Evolutionary conservation across 2,797 vertebrate genomes (phyloP).

Genomic region (Buceros bicornis): DNA sequence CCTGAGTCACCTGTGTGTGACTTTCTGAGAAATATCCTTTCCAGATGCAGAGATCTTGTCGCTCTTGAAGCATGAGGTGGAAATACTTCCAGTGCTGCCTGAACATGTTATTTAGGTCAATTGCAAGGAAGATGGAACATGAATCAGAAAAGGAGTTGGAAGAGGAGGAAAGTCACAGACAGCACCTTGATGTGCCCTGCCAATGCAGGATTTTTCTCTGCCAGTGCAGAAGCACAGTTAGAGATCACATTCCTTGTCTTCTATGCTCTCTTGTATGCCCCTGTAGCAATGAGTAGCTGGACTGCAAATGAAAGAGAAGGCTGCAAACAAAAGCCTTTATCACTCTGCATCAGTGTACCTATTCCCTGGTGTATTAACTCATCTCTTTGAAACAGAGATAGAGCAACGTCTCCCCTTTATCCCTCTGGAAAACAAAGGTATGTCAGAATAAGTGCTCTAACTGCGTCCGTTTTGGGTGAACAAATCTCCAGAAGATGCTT

Average conservation of each 20-base stretch:
- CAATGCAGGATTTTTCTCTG: not conserved
- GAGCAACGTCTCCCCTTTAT: not conserved
- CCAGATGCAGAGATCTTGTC: not conserved
- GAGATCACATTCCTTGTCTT: not conserved
- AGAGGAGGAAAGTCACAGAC: constrained; percentile 7
- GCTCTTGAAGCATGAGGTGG: not conserved
- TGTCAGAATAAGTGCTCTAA: not conserved
- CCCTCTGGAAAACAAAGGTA: not conserved
- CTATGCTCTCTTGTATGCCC: not conserved
- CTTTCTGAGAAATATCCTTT: constrained; percentile 21
- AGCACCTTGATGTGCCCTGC: not conserved
- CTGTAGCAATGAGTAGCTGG: not conserved
- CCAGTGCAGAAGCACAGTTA: not conserved
- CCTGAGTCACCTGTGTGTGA: not conserved
- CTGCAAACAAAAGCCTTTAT: not conserved
- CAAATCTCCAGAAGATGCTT: not conserved
- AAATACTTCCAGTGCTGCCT: constrained; percentile 18
- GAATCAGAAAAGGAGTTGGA: constrained; percentile 41
- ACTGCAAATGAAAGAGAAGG: not conserved
- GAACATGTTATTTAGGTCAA: constrained; percentile 56
- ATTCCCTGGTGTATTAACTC: not conserved
- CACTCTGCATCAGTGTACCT: not conserved
- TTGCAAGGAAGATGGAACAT: not conserved
- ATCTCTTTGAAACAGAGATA: not conserved
- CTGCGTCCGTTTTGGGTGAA: not conserved